Evolutionary conservation across 2,113 vertebrate genomes (phyloP), one percentile per base, ranked within the genome.

Genomic region (Scartelaos histophorus): DNA sequence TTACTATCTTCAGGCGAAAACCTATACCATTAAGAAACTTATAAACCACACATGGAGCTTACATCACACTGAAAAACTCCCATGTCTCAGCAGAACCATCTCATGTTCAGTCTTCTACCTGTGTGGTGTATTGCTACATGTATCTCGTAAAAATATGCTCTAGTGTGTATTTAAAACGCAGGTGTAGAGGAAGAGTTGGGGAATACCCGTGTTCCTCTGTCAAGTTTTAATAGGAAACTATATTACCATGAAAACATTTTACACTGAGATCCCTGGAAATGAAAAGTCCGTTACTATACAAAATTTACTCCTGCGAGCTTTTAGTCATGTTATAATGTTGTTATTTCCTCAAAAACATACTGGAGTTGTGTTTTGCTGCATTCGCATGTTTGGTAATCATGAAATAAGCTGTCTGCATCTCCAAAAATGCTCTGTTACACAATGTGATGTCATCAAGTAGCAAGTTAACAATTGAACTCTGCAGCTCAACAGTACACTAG

Each of bases 111-210:
- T 61, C 78, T 43, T 12, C 88, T 73, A 62, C 84, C 62, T 90
- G 86, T 84, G 84, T 70, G 81, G 84, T 43, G 62, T 35, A 71
- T 24, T 51, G 25, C 15, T 45, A 73, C 67, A 72, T 70, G 81
- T 69, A 66, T 74, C 51, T n/a, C 67, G 38, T 46, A 74, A 78
- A 76, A 86, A 25, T 25, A 58, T 58, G 56, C 22, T 13, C 3
- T 25, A 24, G 22, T 12, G n/a, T 45, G 51, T 15, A 17, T 22
- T 25, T 62, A 12, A 1, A 6, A 35, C 17, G 5, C 61, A 64
- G 61, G 29, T 64, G 34, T 3, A 38, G 61, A 38, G 61, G 19
- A 38, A 64, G 61, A 64, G 7, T 38, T 3, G 61, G 61, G 61
- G 34, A 64, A 64, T 13, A 64, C 61, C 61, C 61, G 5, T 19